Conservation (phyloP, 1,140 invertebrate genomes). For the Parapsyche elsis region DNA sequence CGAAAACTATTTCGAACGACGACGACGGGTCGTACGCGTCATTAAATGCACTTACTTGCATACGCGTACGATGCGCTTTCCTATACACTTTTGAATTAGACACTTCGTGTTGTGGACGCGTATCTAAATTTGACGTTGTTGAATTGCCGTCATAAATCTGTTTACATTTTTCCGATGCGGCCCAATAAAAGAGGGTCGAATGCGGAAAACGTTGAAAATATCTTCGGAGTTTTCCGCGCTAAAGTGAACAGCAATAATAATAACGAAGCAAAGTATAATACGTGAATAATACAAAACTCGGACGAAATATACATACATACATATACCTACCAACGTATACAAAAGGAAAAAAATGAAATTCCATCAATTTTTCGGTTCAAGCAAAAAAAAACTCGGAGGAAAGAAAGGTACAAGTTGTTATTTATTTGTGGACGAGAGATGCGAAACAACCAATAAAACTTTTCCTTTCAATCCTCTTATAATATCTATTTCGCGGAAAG, state of each 20-base stretch:
- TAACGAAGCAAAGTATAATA: constrained; percentile 10
- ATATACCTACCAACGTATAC: no score
- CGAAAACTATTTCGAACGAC: constrained; percentile 35
- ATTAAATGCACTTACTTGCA: not conserved
- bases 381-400: not conserved
- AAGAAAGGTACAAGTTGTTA: constrained; percentile 37
- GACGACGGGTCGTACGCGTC: not conserved
- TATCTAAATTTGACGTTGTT: not conserved
- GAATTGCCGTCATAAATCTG: constrained; percentile 31
- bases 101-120: not conserved
- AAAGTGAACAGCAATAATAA: constrained; percentile 33
- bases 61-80: not conserved
- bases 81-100: no score
- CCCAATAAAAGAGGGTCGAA: constrained; percentile 10
- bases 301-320: no score
- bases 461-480: constrained; percentile 47
- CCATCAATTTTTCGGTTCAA: constrained; percentile 32
- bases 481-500: constrained; percentile 39
- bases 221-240: constrained; percentile 1
- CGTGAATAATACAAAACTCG: not conserved
- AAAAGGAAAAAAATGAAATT: constrained; percentile 20
- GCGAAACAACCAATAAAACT: constrained; percentile 49
- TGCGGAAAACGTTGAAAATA: constrained; percentile 18
- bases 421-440: constrained; percentile 52
- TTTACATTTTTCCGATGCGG: constrained; percentile 35